Base-by-base conservation (phyloP, 2,888 invertebrate species). In the Colletes collaris region DNA sequence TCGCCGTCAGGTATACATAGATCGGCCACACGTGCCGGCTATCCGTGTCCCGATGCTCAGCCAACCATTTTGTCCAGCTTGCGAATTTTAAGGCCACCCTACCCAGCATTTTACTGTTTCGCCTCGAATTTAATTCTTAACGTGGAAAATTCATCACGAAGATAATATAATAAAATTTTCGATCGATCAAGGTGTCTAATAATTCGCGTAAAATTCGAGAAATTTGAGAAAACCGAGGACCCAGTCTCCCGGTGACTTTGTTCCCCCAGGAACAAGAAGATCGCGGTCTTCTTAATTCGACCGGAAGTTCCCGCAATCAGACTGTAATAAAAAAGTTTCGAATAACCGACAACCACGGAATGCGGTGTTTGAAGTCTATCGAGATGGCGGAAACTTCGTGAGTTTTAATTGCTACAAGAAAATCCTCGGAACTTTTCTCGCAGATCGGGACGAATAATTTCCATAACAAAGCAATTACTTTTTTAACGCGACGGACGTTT, bases 1-100 rank as follows among this genome's bases (percentile, higher is more conserved):
- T 85, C 81, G 82, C 66, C 79, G 63, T 65, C 70, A 67, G 63
- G 59, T 62, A 73, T 0, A 27, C 27, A 27, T 86, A 78, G 79
- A 83, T 83, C 71, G 81, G 65, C 66, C 74, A 58, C 71, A 68
- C 67, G 76, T 69, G 68, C 40, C 67, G n/a, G 27, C 71, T 60
- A 52, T 19, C 55, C 19, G 40, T 56, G 75, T 50, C 37, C 49
- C 19, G 55, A 11, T 44, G 46, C 10, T 19, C 53, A n/a, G 27
- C 6, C 13, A 50, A 16, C 10, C 19, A 37, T 74, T 70, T 49
- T 40, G 72, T 71, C 27, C 55, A 49, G 62, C 49, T 74, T 56
- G 71, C 71, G 49, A 5, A 55, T 70, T 46, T 55, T 46, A 40
- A 50, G 13, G 19, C n/a, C 37, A 46, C 19, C 37, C 56, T 13